Conservation (phyloP, 2,113 vertebrate species). For the Gambusia holbrooki region DNA sequence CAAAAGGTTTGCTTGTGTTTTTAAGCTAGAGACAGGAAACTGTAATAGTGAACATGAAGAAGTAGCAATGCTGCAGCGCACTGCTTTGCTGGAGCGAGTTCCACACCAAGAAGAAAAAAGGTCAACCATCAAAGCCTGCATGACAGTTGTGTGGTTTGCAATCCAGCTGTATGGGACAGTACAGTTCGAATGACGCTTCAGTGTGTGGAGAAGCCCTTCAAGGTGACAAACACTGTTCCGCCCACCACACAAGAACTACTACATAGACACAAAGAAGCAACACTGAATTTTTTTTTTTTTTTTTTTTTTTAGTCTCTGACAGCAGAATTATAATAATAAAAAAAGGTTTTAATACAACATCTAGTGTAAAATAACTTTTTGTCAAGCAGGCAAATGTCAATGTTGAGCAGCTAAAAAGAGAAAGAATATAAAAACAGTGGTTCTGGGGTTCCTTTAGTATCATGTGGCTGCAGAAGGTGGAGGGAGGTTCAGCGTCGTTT, state of each 20-base stretch:
- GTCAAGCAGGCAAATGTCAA: slow-evolving; percentile 31
- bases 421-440: neutral
- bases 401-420: slow-evolving; percentile 31
- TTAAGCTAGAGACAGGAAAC: slow-evolving; percentile 27
- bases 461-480: slow-evolving; percentile 29
- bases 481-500: slow-evolving; percentile 19
- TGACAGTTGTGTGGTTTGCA: slow-evolving; percentile 35
- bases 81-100: slow-evolving; percentile 36
- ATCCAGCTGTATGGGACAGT: slow-evolving; percentile 17
- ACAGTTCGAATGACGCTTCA: slow-evolving; percentile 40
- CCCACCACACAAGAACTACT: slow-evolving; percentile 32
- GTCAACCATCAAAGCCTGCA: slow-evolving; percentile 44
- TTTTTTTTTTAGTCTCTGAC: slow-evolving; percentile 16
- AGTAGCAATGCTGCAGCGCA: slow-evolving; percentile 36
- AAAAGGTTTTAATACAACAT: slow-evolving; percentile 36
- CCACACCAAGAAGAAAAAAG: slow-evolving; percentile 29
- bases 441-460: slow-evolving; percentile 34
- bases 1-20: neutral
- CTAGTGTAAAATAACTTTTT: slow-evolving; percentile 29
- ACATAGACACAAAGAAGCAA: slow-evolving; percentile 39
- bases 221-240: slow-evolving; percentile 16
- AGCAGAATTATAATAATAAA: slow-evolving; percentile 9
- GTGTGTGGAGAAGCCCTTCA: slow-evolving; percentile 49
- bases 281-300: slow-evolving; percentile 11
- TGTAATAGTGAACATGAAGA: slow-evolving; percentile 24